phyloP scores from a whole-genome alignment of 2,113 vertebrate species.

The Blennius ocellaris region DNA sequence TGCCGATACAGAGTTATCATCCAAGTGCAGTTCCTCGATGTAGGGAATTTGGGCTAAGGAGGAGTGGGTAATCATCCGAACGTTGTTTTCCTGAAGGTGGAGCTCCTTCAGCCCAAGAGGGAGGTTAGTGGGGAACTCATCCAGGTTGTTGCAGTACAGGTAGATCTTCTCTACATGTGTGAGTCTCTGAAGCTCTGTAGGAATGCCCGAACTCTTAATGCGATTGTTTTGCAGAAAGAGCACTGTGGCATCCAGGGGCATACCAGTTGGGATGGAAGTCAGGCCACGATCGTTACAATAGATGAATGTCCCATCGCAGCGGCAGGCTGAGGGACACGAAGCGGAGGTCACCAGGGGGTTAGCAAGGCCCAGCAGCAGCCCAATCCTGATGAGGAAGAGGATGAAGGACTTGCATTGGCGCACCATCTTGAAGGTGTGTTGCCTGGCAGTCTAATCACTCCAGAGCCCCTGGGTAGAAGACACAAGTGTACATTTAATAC shows the following conservation, averaged over 20 bases:
- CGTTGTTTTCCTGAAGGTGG: constrained; percentile 98
- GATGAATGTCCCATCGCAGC: constrained; percentile 97
- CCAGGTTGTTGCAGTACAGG: constrained; percentile 97
- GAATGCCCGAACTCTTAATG: constrained; percentile 98
- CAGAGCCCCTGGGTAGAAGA: constrained; percentile 85
- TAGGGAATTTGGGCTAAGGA: constrained; percentile 96
- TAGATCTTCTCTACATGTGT: constrained; percentile 96
- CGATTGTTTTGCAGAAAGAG: constrained; percentile 99
- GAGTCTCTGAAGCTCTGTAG: constrained; percentile 91
- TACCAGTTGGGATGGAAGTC: constrained; percentile 95
- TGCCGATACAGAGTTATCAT: constrained; percentile 98
- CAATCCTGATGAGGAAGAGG: constrained; percentile 92
- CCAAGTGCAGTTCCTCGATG: constrained; percentile 97
- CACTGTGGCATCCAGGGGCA: constrained; percentile 95
- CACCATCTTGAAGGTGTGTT: constrained; percentile 91
- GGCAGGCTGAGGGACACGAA: constrained; percentile 93
- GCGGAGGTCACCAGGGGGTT: constrained; percentile 89
- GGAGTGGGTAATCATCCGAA: constrained; percentile 95
- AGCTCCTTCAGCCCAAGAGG: constrained; percentile 96
- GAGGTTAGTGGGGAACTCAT: constrained; percentile 98
- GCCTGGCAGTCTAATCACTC: constrained; percentile 80
- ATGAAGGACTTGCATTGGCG: constrained; percentile 91
- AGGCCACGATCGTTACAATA: constrained; percentile 98
- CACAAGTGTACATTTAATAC: constrained; percentile 74
- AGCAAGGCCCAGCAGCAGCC: constrained; percentile 92